Evolutionary conservation across 1,140 invertebrate species (phyloP).

Genomic region (Bombus vancouverensis): DNA sequence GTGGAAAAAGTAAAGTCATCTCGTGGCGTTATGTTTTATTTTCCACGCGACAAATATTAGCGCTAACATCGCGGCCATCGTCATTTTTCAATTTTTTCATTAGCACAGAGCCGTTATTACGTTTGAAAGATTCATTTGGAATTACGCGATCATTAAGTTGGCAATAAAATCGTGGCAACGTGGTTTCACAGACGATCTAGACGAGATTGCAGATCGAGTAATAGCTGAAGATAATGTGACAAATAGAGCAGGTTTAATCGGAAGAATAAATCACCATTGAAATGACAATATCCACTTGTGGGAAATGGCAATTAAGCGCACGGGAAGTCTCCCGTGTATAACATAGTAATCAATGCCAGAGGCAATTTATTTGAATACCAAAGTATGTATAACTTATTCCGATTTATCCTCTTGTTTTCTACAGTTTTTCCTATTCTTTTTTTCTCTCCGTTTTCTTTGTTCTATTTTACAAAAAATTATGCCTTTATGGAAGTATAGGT

Average conservation of each 20-base stretch:
- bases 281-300: slow-evolving; percentile 38
- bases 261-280: slow-evolving; percentile 33
- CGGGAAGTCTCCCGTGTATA: slow-evolving; percentile 27
- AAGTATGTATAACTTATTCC: not conserved
- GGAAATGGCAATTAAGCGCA: slow-evolving; percentile 37
- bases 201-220: not conserved
- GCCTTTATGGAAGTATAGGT: not conserved
- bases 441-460: too few species aligned
- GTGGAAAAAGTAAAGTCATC: not conserved
- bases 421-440: not conserved
- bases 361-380: slow-evolving; percentile 14
- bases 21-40: not conserved
- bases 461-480: too few species aligned
- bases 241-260: slow-evolving; percentile 22
- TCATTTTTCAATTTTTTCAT: not conserved
- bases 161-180: not conserved
- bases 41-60: not conserved
- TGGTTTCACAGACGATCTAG: not conserved
- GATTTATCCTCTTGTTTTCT: not conserved
- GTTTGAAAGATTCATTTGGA: not conserved
- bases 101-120: too few species aligned
- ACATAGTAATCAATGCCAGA: slow-evolving; percentile 17
- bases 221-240: slow-evolving; percentile 11
- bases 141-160: not conserved
- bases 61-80: not conserved